Evolutionary conservation across 2,797 vertebrate genomes (phyloP).

Genomic region (Selene dorsalis): DNA sequence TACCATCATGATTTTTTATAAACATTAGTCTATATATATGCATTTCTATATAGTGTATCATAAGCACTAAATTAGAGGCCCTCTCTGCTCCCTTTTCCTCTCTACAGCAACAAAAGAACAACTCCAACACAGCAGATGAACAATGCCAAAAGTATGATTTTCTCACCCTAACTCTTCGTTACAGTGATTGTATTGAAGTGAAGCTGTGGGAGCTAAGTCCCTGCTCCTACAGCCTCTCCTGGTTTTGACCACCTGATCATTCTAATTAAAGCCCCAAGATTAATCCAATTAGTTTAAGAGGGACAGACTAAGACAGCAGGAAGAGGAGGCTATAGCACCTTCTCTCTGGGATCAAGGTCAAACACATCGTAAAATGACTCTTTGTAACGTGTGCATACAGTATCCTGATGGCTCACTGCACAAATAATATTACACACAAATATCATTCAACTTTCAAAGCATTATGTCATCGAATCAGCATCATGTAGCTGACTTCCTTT

Average conservation of each 20-base stretch:
- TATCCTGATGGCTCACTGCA: neutral
- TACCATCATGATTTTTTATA: neutral
- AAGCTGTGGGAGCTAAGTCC: conserved; percentile 23
- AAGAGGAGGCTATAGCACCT: conserved; percentile 31
- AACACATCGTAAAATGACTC: conserved; percentile 6
- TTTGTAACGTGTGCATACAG: neutral
- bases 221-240: conserved; percentile 44
- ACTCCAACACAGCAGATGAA: neutral
- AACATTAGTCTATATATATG: no score
- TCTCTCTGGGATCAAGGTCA: conserved; percentile 58
- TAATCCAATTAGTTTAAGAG: conserved; percentile 81
- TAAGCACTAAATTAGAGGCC: neutral
- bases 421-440: neutral
- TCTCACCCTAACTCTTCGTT: neutral
- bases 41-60: neutral
- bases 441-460: neutral
- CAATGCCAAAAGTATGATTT: neutral
- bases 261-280: conserved; percentile 81
- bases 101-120: neutral
- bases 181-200: neutral
- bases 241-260: conserved; percentile 70
- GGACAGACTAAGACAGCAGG: conserved; percentile 62
- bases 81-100: neutral
- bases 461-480: neutral
- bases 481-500: neutral